Conservation (phyloP, 2,888 invertebrate species). For the Myopa tessellatipennis region DNA sequence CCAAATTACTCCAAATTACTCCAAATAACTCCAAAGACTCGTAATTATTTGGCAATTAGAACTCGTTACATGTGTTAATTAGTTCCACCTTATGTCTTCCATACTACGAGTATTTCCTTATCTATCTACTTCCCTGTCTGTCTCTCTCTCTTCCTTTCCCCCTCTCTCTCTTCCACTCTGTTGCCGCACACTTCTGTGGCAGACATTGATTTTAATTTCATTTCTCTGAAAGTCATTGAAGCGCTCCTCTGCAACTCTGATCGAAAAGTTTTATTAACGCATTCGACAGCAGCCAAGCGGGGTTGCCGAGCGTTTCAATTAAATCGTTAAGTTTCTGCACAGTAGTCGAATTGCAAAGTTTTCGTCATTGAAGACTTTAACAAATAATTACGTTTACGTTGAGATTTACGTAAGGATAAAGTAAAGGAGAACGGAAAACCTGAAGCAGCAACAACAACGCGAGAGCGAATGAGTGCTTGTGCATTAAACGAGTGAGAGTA, state of each 20-base stretch:
- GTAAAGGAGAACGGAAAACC: conserved; percentile 2
- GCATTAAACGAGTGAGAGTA: background rate
- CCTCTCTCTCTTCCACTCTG: background rate
- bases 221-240: background rate
- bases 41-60: no score
- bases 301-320: conserved; percentile 15
- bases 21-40: no score
- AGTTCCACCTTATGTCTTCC: no score
- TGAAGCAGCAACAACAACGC: conserved; percentile 29
- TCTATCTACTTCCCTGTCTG: background rate
- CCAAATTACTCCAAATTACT: no score
- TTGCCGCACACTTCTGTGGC: background rate
- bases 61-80: no score
- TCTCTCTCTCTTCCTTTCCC: background rate
- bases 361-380: background rate
- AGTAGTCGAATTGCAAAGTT: conserved; percentile 8
- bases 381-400: conserved; percentile 4
- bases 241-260: background rate
- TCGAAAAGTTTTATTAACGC: background rate
- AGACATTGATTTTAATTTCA: conserved; percentile 1
- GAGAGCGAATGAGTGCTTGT: background rate
- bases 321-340: conserved; percentile 19
- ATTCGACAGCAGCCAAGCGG: background rate
- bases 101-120: no score
- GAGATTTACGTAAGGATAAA: conserved; percentile 5